Conservation (phyloP, 2,888 invertebrate genomes). For the Ophonus ardosiacus region DNA sequence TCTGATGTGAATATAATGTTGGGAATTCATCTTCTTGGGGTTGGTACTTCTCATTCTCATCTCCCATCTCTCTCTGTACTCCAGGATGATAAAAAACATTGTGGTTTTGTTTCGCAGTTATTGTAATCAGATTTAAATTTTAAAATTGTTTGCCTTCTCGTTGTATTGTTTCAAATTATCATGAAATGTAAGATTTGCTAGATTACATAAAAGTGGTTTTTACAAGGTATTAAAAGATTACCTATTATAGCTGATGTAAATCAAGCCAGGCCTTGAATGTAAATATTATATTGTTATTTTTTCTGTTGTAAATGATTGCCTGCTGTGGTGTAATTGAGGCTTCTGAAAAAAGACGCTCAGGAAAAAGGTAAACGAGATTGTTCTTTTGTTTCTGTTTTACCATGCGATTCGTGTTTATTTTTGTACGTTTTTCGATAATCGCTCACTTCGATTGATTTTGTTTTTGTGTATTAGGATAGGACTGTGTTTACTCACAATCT, state of each 20-base stretch:
- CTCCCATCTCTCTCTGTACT: background rate
- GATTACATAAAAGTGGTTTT: slow-evolving; percentile 23
- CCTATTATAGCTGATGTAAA: too few species aligned
- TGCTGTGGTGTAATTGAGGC: slow-evolving; percentile 40
- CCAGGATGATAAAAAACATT: slow-evolving; percentile 3
- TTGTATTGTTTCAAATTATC: slow-evolving; percentile 12
- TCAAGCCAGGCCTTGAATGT: background rate
- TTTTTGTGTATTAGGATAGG: slow-evolving; percentile 37
- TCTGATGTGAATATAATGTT: slow-evolving; percentile 41
- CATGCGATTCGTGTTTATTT: slow-evolving; percentile 53
- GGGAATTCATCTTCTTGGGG: slow-evolving; percentile 25
- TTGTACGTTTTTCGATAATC: slow-evolving; percentile 58
- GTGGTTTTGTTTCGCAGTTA: slow-evolving; percentile 24
- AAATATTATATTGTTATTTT: slow-evolving; percentile 7
- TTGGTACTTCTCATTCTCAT: slow-evolving; percentile 26
- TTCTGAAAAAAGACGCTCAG: slow-evolving; percentile 34
- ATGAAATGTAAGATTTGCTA: slow-evolving; percentile 11
- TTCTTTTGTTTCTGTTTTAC: slow-evolving; percentile 54
- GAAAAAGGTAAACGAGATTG: slow-evolving; percentile 52
- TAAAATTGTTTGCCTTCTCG: slow-evolving; percentile 17
- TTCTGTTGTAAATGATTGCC: slow-evolving; percentile 19
- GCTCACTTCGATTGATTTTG: slow-evolving; percentile 53
- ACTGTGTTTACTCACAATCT: slow-evolving; percentile 1
- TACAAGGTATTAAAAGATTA: slow-evolving; percentile 2
- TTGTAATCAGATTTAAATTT: slow-evolving; percentile 43